phyloP scores from a whole-genome alignment of 2,797 vertebrate species.

The Cossypha caffra region DNA sequence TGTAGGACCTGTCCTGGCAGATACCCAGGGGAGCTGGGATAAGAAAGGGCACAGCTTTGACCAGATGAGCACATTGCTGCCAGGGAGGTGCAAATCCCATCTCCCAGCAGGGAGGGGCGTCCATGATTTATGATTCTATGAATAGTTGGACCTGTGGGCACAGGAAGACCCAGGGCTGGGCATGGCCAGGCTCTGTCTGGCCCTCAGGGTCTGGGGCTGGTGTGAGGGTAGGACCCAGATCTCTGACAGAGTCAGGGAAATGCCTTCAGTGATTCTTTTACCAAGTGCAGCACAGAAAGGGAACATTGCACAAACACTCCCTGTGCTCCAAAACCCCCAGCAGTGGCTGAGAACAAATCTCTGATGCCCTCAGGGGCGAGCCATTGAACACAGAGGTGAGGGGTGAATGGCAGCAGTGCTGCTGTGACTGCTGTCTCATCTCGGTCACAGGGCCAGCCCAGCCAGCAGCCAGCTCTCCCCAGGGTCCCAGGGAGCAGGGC shows the following conservation, averaged over 20 bases:
- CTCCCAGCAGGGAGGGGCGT: not conserved
- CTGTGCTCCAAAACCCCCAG: not conserved
- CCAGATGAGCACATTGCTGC: not conserved
- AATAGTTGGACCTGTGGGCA: fast-evolving
- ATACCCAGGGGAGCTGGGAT: not conserved
- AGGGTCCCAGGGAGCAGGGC: not conserved
- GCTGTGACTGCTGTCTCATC: not conserved
- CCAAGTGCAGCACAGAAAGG: not conserved
- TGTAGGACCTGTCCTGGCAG: not conserved
- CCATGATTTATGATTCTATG: not conserved
- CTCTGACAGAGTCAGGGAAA: not conserved
- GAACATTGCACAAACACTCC: not conserved
- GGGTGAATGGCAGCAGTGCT: not conserved
- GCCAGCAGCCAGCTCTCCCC: not conserved
- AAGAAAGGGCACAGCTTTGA: not conserved
- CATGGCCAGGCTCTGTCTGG: not conserved
- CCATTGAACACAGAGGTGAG: not conserved
- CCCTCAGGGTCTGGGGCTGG: not conserved
- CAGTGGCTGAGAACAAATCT: not conserved
- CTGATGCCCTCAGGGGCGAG: not conserved
- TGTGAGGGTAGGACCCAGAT: not conserved
- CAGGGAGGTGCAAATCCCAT: not conserved
- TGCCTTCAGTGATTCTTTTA: not conserved
- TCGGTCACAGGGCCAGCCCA: not conserved
- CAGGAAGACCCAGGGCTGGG: not conserved